A percentile compares a stretch with the other conserved stretches of the same genome.
These are phyloP conservation scores for Sepioteuthis lessoniana DNA, from an alignment of 2,888 invertebrate species.

Conservation along the genomic window DNA sequence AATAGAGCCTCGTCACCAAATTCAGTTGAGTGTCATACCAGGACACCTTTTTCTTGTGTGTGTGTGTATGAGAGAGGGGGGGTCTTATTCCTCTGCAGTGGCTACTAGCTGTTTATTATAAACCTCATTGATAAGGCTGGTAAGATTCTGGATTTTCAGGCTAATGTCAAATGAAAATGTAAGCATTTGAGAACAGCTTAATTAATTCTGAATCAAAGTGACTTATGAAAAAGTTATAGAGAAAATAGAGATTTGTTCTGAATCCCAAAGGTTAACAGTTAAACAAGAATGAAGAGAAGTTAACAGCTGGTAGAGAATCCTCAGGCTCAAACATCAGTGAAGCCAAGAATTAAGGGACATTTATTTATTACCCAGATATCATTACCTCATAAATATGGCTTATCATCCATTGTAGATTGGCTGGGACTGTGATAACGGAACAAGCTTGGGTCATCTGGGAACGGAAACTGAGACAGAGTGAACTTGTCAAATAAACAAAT, in stretches of 20 bases:
- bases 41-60: no score
- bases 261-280: not conserved
- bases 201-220: not conserved
- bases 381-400: not conserved
- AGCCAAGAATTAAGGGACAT: constrained; percentile 11
- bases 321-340: not conserved
- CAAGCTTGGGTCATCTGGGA: not conserved
- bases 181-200: no score
- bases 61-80: no score
- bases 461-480: constrained; percentile 20
- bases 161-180: no score
- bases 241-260: not conserved
- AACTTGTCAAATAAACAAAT: not conserved
- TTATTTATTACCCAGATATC: not conserved
- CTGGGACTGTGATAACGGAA: constrained; percentile 4
- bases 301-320: not conserved
- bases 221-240: not conserved
- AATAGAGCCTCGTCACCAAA: no score
- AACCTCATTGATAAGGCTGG: no score
- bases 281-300: not conserved
- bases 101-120: no score
- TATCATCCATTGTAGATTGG: constrained; percentile 33
- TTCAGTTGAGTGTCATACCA: no score
- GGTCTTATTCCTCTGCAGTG: no score
- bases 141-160: no score